These are phyloP conservation scores for Thripadectes ignobilis DNA, from an alignment of 2,797 vertebrate genomes.

Conservation along the genomic window DNA sequence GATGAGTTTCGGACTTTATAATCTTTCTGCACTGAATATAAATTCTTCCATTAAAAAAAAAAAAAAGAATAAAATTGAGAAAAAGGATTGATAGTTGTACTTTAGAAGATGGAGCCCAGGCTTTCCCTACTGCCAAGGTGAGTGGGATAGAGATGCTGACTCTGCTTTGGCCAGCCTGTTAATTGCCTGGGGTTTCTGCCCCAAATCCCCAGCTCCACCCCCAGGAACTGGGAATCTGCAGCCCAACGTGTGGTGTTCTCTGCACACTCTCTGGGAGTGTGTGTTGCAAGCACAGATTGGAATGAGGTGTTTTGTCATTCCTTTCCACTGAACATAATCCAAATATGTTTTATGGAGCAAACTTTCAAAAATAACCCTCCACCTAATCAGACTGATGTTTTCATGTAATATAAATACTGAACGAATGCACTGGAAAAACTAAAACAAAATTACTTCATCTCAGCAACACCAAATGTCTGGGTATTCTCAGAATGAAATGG, in stretches of 20 bases:
- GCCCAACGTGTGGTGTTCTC: background rate
- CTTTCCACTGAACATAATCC: background rate
- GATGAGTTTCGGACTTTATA: background rate
- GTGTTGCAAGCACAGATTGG: background rate
- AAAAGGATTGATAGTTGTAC: background rate
- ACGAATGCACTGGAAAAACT: background rate
- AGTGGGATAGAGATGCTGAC: no score
- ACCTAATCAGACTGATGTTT: background rate
- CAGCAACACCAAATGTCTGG: background rate
- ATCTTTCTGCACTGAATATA: background rate
- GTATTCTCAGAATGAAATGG: background rate
- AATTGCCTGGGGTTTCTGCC: background rate
- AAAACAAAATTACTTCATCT: background rate
- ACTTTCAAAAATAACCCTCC: background rate
- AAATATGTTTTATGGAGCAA: background rate
- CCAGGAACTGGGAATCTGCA: accelerated
- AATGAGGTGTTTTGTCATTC: background rate
- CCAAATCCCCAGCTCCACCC: background rate
- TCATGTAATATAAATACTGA: background rate
- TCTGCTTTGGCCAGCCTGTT: background rate
- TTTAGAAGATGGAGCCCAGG: background rate
- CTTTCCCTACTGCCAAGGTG: background rate
- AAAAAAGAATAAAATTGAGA: background rate
- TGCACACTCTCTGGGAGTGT: background rate
- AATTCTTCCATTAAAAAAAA: background rate